A percentile compares a stretch with the other conserved stretches of the same genome.
Conservation (phyloP, 2,888 invertebrate genomes). For the Platynereis dumerilii region DNA sequence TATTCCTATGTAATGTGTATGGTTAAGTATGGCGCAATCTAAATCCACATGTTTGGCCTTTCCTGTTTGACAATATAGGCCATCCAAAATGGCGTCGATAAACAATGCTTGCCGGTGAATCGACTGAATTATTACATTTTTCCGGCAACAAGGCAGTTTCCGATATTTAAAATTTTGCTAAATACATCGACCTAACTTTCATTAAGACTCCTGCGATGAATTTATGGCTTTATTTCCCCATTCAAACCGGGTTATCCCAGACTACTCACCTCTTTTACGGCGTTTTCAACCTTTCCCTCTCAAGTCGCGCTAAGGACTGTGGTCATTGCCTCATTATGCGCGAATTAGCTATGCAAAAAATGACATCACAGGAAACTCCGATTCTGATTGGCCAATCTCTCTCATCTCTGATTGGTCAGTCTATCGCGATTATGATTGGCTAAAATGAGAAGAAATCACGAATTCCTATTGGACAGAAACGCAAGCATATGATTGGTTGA, state of each 20-base stretch:
- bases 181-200: too few species aligned
- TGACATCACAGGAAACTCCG: constrained; percentile 8
- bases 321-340: constrained; percentile 17
- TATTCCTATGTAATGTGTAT: too few species aligned
- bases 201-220: too few species aligned
- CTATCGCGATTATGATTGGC: background rate
- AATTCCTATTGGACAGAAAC: constrained; percentile 3
- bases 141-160: too few species aligned
- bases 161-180: too few species aligned
- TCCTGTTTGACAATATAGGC: too few species aligned
- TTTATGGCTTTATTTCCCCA: too few species aligned
- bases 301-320: constrained; percentile 20
- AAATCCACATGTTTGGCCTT: too few species aligned
- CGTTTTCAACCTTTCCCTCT: background rate
- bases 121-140: too few species aligned
- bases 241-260: too few species aligned
- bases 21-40: too few species aligned
- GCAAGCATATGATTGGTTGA: background rate
- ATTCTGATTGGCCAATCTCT: constrained; percentile 11
- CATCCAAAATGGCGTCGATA: constrained; percentile 24
- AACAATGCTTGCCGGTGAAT: constrained; percentile 17
- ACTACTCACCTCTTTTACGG: too few species aligned
- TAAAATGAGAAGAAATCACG: background rate
- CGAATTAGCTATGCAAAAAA: constrained; percentile 1
- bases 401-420: constrained; percentile 14